Evolutionary conservation across 2,888 invertebrate genomes (phyloP), one percentile per base, ranked within the genome.

Genomic region (Seira ritae): DNA sequence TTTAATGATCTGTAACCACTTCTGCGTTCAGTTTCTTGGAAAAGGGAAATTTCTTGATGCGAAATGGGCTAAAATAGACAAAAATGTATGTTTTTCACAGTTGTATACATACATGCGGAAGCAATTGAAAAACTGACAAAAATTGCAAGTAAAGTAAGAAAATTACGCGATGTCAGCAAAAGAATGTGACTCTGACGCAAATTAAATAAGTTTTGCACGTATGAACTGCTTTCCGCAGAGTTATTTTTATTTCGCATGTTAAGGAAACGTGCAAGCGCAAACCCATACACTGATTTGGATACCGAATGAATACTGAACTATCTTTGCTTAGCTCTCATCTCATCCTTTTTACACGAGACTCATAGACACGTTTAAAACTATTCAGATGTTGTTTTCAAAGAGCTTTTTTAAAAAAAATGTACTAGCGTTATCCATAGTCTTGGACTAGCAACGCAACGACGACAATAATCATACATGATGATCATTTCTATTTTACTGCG

Each of bases 41-140:
- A n/a, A n/a, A n/a, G n/a, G n/a, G n/a, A n/a, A n/a, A n/a, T n/a
- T n/a, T n/a, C n/a, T n/a, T n/a, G n/a, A n/a, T n/a, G n/a, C n/a
- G n/a, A n/a, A n/a, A n/a, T n/a, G n/a, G n/a, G n/a, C n/a, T n/a
- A n/a, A n/a, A n/a, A n/a, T n/a, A n/a, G n/a, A n/a, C n/a, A n/a
- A n/a, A n/a, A n/a, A 31, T 55, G 15, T 55, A 17, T 8, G 55
- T 55, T 12, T 17, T 62, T n/a, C n/a, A n/a, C n/a, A n/a, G n/a
- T n/a, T n/a, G n/a, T n/a, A n/a, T n/a, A n/a, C n/a, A n/a, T n/a
- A n/a, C n/a, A 62, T 20, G 62, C 62, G 62, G 62, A 62, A 62
- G 62, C 62, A 62, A 62, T 20, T 62, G 62, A 60, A 60, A 17
- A 60, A 60, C 8, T 62, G 62, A 62, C 19, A 62, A 62, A 42